Evolutionary conservation across 2,113 vertebrate species (phyloP).

Genomic region (Acrocephalus arundinaceus): DNA sequence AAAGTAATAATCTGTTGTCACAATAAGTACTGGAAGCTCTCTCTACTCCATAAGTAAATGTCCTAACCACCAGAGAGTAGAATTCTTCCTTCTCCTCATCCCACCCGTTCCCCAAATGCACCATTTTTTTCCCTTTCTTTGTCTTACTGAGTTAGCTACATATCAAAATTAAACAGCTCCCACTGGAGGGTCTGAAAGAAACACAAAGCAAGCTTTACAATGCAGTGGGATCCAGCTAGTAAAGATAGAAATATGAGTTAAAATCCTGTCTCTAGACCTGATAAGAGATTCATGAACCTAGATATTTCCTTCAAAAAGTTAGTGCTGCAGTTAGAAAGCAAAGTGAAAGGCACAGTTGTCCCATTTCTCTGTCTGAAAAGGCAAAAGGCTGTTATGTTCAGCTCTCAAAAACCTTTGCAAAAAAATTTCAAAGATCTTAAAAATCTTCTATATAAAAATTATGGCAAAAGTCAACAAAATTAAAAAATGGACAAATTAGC

Average conservation of each 20-base stretch:
- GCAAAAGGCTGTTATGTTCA: background rate
- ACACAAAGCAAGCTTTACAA: background rate
- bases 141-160: background rate
- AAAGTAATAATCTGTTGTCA: background rate
- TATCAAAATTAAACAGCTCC: background rate
- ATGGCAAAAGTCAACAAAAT: background rate
- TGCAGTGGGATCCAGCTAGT: rapidly evolving
- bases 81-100: background rate
- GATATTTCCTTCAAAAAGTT: background rate
- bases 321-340: background rate
- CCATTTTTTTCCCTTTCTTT: background rate
- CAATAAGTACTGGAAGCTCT: background rate
- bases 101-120: background rate
- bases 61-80: background rate
- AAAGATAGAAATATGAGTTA: background rate
- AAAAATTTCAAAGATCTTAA: background rate
- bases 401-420: background rate
- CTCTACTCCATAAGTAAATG: background rate
- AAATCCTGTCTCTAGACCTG: background rate
- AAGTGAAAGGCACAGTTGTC: background rate
- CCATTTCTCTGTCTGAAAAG: background rate
- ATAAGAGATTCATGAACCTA: background rate
- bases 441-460: background rate
- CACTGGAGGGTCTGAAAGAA: background rate
- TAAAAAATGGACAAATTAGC: background rate